A percentile compares a stretch with the other conserved stretches of the same genome.
phyloP scores from a whole-genome alignment of 92 coral and sea anemone genomes.

The Chrysogorgia sp. region DNA sequence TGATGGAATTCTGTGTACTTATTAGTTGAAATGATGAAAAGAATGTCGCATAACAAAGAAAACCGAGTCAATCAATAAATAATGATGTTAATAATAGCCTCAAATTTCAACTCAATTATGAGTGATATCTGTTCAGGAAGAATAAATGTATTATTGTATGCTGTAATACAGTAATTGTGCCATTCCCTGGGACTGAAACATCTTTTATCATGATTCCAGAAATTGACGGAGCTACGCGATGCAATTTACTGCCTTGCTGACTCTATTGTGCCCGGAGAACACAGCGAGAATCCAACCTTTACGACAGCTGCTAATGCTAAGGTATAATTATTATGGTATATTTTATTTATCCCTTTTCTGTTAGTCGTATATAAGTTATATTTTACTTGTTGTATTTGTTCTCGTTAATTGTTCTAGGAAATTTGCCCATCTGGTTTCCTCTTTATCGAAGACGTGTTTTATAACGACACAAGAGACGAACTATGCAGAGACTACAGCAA shows the following conservation, averaged over 20 bases:
- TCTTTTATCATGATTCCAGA: no score
- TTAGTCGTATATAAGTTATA: background rate
- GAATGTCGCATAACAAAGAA: no score
- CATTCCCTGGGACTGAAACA: no score
- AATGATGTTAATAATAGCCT: no score
- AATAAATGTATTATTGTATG: no score
- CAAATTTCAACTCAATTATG: background rate
- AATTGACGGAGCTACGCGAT: conserved; percentile 80
- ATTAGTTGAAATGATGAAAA: no score
- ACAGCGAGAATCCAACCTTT: conserved; percentile 82
- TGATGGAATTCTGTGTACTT: no score
- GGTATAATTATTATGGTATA: conserved; percentile 48
- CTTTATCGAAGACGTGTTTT: conserved; percentile 91
- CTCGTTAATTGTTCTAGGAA: conserved; percentile 59
- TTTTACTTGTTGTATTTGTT: no score
- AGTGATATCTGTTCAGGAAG: background rate
- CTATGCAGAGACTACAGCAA: conserved; percentile 87
- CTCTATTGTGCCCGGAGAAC: conserved; percentile 85
- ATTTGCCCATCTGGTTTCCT: conserved; percentile 93
- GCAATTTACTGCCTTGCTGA: conserved; percentile 86
- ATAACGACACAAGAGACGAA: conserved; percentile 84
- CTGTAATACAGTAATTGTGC: no score
- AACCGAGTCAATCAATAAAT: no score
- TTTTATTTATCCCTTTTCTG: background rate
- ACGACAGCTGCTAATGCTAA: conserved; percentile 64